Base-by-base conservation (phyloP, 2,888 invertebrate species). In the Adelphocoris suturalis region DNA sequence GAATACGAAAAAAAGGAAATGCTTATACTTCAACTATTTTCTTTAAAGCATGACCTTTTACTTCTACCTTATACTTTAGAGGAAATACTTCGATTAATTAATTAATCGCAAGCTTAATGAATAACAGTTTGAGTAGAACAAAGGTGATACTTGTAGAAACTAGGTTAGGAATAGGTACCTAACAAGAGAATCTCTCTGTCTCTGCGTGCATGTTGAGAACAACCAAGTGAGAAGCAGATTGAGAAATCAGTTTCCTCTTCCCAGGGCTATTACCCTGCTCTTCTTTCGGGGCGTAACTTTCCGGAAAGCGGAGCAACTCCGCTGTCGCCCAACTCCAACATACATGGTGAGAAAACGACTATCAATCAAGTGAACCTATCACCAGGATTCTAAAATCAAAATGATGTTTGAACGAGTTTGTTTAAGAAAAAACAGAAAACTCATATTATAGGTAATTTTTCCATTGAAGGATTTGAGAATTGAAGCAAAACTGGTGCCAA, bases 201-300 rank as follows among this genome's bases (percentile, higher is more conserved):
- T 19, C 23, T 2, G 23, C 68, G 9, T 68, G 68, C 68, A 68
- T 68, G 68, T 68, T 68, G 68, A 19, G 68, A 68, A 68, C 68
- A 68, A 23, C 68, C 68, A 23, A 68, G 78, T 78, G 78, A 78
- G 78, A 78, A 78, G 46, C 47, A 78, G 28, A 78, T 78, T 46
- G 37, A 78, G 78, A 78, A 78, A 78, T 78, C 78, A 78, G 78
- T 78, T 78, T 47, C 78, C n/a, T 37, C 78, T 46, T 78, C 47
- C 78, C 78, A 68, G 27, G 19, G 68, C 68, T 23, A 68, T 68
- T 27, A 68, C 68, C 68, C 5, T 23, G 68, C 68, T 68, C 68
- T 23, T 68, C 27, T 68, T 68, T 68, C 68, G 19, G 23, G 23
- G 23, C 23, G 68, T 68, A 23, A 68, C 68, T 68, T 68, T 23